phyloP scores from a whole-genome alignment of 2,797 vertebrate species.

The Carapus acus region DNA sequence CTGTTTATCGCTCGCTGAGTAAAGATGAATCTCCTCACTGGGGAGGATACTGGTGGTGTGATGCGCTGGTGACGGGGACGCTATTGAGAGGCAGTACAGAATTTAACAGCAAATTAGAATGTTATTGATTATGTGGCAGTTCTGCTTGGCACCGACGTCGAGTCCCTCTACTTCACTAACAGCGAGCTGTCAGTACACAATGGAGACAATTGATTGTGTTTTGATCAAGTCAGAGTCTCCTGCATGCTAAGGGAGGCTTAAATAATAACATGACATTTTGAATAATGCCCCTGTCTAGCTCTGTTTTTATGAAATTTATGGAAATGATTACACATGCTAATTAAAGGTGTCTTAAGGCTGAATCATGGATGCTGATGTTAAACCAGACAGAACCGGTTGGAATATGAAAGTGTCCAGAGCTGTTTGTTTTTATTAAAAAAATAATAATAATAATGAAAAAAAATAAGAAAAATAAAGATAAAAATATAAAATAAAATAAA shows the following conservation, averaged over 20 bases:
- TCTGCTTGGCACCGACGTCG: conserved; percentile 31
- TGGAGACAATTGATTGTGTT: conserved; percentile 21
- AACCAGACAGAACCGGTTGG: background rate
- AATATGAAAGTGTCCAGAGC: background rate
- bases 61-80: conserved; percentile 25
- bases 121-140: conserved; percentile 46
- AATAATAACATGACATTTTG: background rate
- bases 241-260: background rate
- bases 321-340: background rate
- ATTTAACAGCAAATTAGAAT: conserved; percentile 38
- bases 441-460: too few species aligned
- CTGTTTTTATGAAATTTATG: background rate
- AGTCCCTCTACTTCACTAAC: conserved; percentile 29
- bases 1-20: conserved; percentile 2
- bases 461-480: too few species aligned
- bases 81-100: conserved; percentile 24
- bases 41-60: conserved; percentile 15
- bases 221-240: conserved; percentile 1
- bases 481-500: too few species aligned
- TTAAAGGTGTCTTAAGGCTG: background rate
- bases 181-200: conserved; percentile 23
- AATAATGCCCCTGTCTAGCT: too few species aligned
- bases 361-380: background rate
- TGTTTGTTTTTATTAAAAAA: too few species aligned
- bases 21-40: conserved; percentile 13